phyloP scores from a whole-genome alignment of 92 coral and sea anemone genomes.

The Hydrozoanthus gracilis region DNA sequence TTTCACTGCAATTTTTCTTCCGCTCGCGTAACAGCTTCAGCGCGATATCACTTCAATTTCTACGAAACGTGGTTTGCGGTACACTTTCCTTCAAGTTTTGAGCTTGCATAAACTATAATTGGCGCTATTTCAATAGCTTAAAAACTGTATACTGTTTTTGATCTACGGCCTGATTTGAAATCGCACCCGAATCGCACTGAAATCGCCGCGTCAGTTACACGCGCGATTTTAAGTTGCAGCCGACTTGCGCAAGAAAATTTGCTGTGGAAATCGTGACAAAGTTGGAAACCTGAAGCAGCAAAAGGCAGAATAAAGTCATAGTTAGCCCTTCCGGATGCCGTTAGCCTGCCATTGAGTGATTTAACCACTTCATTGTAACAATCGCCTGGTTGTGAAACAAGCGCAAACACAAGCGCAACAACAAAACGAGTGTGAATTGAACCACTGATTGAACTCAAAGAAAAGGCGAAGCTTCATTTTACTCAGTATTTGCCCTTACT shows the following conservation, averaged over 20 bases:
- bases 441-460: slow-evolving; percentile 5
- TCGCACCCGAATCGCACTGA: slow-evolving; percentile 8
- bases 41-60: slow-evolving; percentile 17
- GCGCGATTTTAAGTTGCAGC: slow-evolving; percentile 2
- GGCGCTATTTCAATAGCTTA: slow-evolving; percentile 5
- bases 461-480: slow-evolving; percentile 4
- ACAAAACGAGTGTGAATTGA: slow-evolving; percentile 4
- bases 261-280: slow-evolving; percentile 6
- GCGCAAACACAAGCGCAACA: slow-evolving; percentile 7
- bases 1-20: slow-evolving; percentile 15
- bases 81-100: slow-evolving; percentile 8
- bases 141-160: slow-evolving; percentile 2
- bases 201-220: slow-evolving; percentile 7
- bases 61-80: slow-evolving; percentile 23
- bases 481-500: slow-evolving; percentile 5
- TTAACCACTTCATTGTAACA: slow-evolving; percentile 3
- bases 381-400: slow-evolving; percentile 6
- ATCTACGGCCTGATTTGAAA: slow-evolving; percentile 5
- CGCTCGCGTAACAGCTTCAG: slow-evolving; percentile 14
- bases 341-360: slow-evolving; percentile 6
- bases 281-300: slow-evolving; percentile 6
- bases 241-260: slow-evolving; percentile 5
- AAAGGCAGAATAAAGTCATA: slow-evolving; percentile 3
- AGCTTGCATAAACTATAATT: slow-evolving; percentile 2
- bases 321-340: slow-evolving; percentile 9